Base-by-base conservation (phyloP, 2,797 vertebrate genomes). In the Craterocephalus amniculus region DNA sequence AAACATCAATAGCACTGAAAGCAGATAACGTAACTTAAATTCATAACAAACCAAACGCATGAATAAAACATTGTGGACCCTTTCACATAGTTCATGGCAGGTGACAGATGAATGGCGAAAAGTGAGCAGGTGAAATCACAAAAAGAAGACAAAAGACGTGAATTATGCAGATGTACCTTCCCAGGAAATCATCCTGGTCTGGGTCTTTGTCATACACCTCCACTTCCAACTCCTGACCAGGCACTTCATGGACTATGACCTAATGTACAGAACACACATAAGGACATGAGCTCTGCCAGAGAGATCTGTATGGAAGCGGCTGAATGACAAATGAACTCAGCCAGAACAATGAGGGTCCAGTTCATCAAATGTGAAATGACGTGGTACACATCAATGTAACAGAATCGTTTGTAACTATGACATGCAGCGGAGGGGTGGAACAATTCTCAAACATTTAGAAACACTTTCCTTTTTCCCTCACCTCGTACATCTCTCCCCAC, bases 191-290 rank as follows among this genome's bases (percentile, higher is more conserved):
- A 85, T 98, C 97, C 93, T 98, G 93, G 91, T 98, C 96, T 60
- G 96, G 84, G 81, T 98, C 97, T 93, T 98, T 98, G 91, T 98
- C 97, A 89, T 96, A 97, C 29, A 98, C 89, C 83, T 98, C 97
- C 88, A 97, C 95, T 83, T 98, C 97, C 84, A 98, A 86, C 93
- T 97, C 96, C 83, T 98, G 97, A 73, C 97, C 97, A 48, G 97
- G 97, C 60, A 98, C 97, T 88, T 98, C 97, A 34, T 98, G 96
- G 74, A 98, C 95, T 70, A 97, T 95, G 72, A 97, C 96, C 97
- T 98, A 91, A 89, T 76, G 85, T 74, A 84, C 54, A 79, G 51
- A 78, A 93, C 85, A 92, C 77, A 91, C 67, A 90, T 45, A 83
- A 63, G 64, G 72, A 81, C 70, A 88, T 84, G 85, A 74, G 26